These are phyloP conservation scores for Xenus cinereus DNA, from an alignment of 2,113 vertebrate genomes.

Conservation along the genomic window DNA sequence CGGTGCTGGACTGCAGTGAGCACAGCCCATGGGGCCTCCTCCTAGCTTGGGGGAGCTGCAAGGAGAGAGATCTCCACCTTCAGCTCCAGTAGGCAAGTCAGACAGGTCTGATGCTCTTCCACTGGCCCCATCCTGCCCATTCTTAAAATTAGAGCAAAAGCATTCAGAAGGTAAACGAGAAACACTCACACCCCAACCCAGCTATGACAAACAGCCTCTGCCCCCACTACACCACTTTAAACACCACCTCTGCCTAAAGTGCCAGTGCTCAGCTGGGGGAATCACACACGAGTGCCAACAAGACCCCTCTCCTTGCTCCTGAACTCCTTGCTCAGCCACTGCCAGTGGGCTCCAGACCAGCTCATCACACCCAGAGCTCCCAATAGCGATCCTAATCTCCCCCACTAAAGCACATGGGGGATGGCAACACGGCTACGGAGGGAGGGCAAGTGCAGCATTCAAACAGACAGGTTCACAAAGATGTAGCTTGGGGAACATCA, in stretches of 20 bases:
- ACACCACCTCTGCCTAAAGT: background rate
- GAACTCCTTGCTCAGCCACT: background rate
- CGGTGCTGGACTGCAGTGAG: fast-evolving
- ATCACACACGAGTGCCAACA: fast-evolving
- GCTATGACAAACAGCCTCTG: background rate
- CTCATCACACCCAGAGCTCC: background rate
- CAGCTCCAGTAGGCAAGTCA: background rate
- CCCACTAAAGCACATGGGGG: background rate
- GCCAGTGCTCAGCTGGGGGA: background rate
- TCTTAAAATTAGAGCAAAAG: background rate
- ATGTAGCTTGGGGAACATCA: background rate
- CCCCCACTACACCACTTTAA: background rate
- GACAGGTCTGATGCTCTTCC: background rate
- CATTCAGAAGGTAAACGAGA: background rate
- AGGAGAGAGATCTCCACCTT: background rate
- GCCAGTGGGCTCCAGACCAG: background rate
- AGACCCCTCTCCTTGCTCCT: background rate
- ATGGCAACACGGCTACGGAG: background rate
- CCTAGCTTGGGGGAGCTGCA: background rate
- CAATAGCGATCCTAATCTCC: background rate
- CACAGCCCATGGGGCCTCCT: background rate
- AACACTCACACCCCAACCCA: background rate
- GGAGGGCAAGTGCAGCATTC: fast-evolving
- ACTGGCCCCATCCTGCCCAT: background rate
- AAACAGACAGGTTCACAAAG: background rate